These are phyloP conservation scores for Incurvaria masculella DNA, from an alignment of 2,888 invertebrate species.

Conservation along the genomic window DNA sequence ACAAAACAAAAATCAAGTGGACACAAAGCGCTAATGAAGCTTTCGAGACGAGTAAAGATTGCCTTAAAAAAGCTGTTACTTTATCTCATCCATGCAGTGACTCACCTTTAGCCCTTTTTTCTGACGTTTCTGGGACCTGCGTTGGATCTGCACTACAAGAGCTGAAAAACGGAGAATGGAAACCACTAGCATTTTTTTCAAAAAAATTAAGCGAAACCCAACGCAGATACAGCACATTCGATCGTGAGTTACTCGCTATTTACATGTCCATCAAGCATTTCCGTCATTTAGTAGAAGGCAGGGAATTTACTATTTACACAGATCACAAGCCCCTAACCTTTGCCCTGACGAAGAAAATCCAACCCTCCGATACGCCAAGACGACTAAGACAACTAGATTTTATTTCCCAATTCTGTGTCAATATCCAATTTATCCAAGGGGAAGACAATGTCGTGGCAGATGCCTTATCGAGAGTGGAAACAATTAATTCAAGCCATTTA, in stretches of 20 bases:
- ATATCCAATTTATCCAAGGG: slow-evolving; percentile 24
- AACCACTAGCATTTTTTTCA: slow-evolving; percentile 30
- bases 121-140: slow-evolving; percentile 29
- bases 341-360: slow-evolving; percentile 24
- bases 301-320: slow-evolving; percentile 22
- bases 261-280: slow-evolving; percentile 27
- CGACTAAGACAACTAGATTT: slow-evolving; percentile 25
- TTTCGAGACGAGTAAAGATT: slow-evolving; percentile 21
- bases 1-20: slow-evolving; percentile 4
- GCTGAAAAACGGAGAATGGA: slow-evolving; percentile 15
- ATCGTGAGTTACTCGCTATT: slow-evolving; percentile 28
- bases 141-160: slow-evolving; percentile 31
- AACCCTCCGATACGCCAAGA: slow-evolving; percentile 22
- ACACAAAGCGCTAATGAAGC: too few species aligned
- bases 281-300: slow-evolving; percentile 27
- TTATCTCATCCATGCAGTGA: slow-evolving; percentile 23
- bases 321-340: slow-evolving; percentile 27
- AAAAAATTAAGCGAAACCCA: slow-evolving; percentile 23
- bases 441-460: slow-evolving; percentile 26
- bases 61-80: slow-evolving; percentile 20
- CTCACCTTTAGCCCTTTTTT: slow-evolving; percentile 21
- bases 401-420: slow-evolving; percentile 26
- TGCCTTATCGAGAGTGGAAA: slow-evolving; percentile 21
- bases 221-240: slow-evolving; percentile 25
- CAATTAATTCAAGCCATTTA: slow-evolving; percentile 4